Conservation (phyloP, 2,888 invertebrate genomes). For the Synanthedon myopaeformis region DNA sequence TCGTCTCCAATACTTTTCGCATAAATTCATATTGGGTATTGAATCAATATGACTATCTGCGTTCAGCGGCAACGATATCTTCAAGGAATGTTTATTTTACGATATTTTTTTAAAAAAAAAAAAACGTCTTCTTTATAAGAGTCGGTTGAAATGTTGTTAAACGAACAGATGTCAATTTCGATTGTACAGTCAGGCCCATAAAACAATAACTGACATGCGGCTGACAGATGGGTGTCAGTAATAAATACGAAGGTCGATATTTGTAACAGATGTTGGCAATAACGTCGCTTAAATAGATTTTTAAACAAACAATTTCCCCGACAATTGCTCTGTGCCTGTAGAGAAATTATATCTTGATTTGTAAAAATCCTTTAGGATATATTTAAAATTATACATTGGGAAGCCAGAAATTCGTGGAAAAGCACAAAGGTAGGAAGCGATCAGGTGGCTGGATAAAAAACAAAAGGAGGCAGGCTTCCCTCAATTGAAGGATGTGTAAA, state of each 20-base stretch:
- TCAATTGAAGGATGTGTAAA: constrained; percentile 32
- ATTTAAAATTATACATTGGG: constrained; percentile 18
- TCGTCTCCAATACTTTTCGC: too few relatives aligned
- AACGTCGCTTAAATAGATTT: constrained; percentile 1
- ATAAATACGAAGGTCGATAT: constrained; percentile 3
- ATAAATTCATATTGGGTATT: too few relatives aligned
- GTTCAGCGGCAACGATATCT: too few relatives aligned
- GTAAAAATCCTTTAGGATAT: too few relatives aligned
- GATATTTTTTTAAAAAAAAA: too few relatives aligned
- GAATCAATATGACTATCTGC: too few relatives aligned
- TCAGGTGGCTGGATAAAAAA: constrained; percentile 53
- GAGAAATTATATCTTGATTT: too few relatives aligned
- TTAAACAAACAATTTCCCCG: background rate
- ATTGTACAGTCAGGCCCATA: constrained; percentile 5
- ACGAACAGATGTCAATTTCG: background rate
- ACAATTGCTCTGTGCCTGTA: background rate
- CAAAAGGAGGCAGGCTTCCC: constrained; percentile 41
- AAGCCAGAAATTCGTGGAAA: constrained; percentile 54
- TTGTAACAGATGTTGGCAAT: constrained; percentile 5
- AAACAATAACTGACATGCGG: constrained; percentile 23
- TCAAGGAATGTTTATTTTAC: too few relatives aligned
- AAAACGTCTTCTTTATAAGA: too few relatives aligned
- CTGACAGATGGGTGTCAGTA: constrained; percentile 19
- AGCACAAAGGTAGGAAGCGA: constrained; percentile 61
- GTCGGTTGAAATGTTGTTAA: too few relatives aligned